Evolutionary conservation across 2,113 vertebrate species (phyloP).

Genomic region (Hippoglossus stenolepis): DNA sequence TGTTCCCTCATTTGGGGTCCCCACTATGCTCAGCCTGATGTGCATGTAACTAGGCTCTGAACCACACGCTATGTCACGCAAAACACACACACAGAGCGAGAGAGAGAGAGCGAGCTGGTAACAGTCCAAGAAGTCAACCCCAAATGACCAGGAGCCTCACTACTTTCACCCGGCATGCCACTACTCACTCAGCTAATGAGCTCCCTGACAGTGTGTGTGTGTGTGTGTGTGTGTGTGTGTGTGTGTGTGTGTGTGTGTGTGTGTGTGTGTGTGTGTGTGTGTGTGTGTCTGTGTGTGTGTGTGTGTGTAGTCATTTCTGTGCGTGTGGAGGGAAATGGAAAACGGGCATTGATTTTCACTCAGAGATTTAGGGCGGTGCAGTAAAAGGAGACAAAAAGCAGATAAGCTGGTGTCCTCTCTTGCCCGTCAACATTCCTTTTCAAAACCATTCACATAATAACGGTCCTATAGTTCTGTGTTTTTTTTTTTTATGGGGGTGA

Average conservation of each 20-base stretch:
- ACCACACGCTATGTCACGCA: slow-evolving; percentile 10
- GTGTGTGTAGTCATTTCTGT: neutral
- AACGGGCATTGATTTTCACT: neutral
- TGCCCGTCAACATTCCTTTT: slow-evolving; percentile 20
- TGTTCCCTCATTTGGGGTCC: neutral
- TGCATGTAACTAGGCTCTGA: neutral
- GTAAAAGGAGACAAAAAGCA: neutral
- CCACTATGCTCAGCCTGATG: neutral
- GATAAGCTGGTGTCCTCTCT: neutral
- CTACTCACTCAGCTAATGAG: slow-evolving; percentile 53
- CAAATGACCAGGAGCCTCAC: slow-evolving; percentile 36
- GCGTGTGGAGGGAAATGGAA: neutral
- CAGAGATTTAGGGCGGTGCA: neutral
- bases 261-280: slow-evolving; percentile 1
- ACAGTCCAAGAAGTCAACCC: slow-evolving; percentile 40
- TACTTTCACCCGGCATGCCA: slow-evolving; percentile 16
- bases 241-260: too few species aligned
- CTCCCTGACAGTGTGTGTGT: slow-evolving; percentile 12
- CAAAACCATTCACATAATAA: slow-evolving; percentile 39
- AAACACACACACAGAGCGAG: slow-evolving; percentile 3
- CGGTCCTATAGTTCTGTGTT: slow-evolving; percentile 19
- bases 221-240: neutral
- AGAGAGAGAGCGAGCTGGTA: slow-evolving; percentile 8
- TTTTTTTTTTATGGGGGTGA: slow-evolving; percentile 5
- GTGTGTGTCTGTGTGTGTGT: neutral